Evolutionary conservation across 2,113 vertebrate species (phyloP).

Genomic region (Genyomyrus donnyi): DNA sequence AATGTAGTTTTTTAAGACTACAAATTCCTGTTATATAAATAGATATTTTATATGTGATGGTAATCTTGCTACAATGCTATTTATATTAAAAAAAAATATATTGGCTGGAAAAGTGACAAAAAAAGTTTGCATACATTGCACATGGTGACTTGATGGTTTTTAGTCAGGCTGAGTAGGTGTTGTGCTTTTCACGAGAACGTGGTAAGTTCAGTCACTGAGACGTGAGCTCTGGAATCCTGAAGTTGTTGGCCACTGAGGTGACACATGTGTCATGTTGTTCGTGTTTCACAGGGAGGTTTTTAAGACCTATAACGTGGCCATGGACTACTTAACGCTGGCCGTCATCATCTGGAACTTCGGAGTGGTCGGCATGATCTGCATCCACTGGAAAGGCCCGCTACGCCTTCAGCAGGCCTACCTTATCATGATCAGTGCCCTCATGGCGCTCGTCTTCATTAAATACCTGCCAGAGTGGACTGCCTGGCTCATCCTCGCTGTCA

Average conservation of each 20-base stretch:
- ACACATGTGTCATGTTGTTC: neutral
- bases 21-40: neutral
- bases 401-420: constrained; percentile 96
- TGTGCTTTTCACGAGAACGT: neutral
- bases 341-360: constrained; percentile 96
- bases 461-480: constrained; percentile 98
- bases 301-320: constrained; percentile 95
- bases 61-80: neutral
- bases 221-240: neutral
- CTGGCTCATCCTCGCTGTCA: constrained; percentile 94
- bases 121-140: neutral
- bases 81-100: neutral
- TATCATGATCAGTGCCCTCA: constrained; percentile 98
- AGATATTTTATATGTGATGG: neutral
- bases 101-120: neutral
- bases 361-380: constrained; percentile 96
- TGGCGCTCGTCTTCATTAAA: constrained; percentile 98
- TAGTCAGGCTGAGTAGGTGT: neutral
- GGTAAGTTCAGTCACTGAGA: neutral
- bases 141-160: neutral
- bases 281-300: constrained; percentile 78
- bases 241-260: neutral
- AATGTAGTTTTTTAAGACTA: neutral
- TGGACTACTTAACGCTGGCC: constrained; percentile 87
- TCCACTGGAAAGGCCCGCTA: constrained; percentile 96